These are phyloP conservation scores for Heterotis niloticus DNA, from an alignment of 2,113 vertebrate species.

Conservation along the genomic window DNA sequence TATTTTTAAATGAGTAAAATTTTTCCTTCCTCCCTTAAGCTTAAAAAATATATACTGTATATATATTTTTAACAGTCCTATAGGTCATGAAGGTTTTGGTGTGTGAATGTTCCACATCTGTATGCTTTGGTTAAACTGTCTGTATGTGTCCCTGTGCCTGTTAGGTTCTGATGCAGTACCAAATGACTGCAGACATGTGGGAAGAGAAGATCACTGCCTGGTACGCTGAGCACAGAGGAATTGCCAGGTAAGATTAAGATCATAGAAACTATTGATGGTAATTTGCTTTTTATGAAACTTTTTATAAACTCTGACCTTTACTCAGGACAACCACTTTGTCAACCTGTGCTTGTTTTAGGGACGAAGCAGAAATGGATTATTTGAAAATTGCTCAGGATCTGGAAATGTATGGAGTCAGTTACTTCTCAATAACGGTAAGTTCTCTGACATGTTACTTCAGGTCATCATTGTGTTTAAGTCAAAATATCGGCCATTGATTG, in stretches of 20 bases:
- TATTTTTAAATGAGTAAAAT: conserved; percentile 10
- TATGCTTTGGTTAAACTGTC: too few relatives aligned
- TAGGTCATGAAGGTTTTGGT: background rate
- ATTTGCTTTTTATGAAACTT: background rate
- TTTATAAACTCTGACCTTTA: background rate
- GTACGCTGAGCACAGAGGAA: conserved; percentile 86
- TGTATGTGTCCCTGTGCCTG: background rate
- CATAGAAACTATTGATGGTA: background rate
- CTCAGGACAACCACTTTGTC: background rate
- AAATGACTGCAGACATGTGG: conserved; percentile 94
- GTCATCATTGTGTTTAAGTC: background rate
- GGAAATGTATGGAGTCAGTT: conserved; percentile 91
- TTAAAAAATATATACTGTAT: too few relatives aligned
- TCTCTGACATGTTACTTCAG: conserved; percentile 37
- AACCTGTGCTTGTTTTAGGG: conserved; percentile 56
- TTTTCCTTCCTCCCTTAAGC: too few relatives aligned
- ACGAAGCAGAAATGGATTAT: conserved; percentile 91
- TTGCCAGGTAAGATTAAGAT: conserved; percentile 73
- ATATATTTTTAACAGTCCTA: background rate
- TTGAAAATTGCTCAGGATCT: conserved; percentile 88
- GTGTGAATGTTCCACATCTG: too few relatives aligned
- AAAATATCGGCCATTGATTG: background rate
- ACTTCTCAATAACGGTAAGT: conserved; percentile 83
- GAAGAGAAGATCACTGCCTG: conserved; percentile 91
- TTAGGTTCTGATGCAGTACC: conserved; percentile 89